Conservation (phyloP, 2,113 vertebrate genomes). For the Nesogale talazaci region DNA sequence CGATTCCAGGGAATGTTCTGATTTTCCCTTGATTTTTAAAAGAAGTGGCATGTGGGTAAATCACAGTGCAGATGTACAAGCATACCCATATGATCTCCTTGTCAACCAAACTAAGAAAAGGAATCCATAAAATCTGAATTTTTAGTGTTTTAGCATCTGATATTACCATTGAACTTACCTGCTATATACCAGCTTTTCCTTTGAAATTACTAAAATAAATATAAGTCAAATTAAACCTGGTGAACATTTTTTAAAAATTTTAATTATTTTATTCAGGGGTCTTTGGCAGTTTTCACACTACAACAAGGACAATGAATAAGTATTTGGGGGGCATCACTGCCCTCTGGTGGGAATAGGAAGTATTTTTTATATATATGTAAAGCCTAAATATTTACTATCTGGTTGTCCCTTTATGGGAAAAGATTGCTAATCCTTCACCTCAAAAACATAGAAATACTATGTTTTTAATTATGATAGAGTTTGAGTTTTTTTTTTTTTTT, state of each 20-base stretch:
- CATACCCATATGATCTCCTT: conserved; percentile 44
- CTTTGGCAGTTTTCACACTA: neutral
- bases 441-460: neutral
- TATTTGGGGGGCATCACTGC: no score
- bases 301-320: neutral
- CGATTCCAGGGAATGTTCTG: neutral
- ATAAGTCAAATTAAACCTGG: conserved; percentile 17
- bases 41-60: neutral
- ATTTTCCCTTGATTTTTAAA: conserved; percentile 8
- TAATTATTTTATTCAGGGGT: no score
- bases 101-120: conserved; percentile 50
- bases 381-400: neutral
- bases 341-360: no score
- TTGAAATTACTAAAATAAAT: neutral
- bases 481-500: conserved; percentile 57
- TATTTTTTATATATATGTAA: no score
- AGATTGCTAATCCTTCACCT: conserved; percentile 6
- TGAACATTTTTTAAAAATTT: no score
- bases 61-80: neutral
- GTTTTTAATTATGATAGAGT: neutral
- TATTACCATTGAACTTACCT: conserved; percentile 30
- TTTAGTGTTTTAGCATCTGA: conserved; percentile 45
- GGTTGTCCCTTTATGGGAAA: conserved; percentile 1
- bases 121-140: neutral
- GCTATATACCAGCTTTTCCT: neutral